Base-by-base conservation (phyloP, 2,888 invertebrate species). In the Andrena chrysosceles region DNA sequence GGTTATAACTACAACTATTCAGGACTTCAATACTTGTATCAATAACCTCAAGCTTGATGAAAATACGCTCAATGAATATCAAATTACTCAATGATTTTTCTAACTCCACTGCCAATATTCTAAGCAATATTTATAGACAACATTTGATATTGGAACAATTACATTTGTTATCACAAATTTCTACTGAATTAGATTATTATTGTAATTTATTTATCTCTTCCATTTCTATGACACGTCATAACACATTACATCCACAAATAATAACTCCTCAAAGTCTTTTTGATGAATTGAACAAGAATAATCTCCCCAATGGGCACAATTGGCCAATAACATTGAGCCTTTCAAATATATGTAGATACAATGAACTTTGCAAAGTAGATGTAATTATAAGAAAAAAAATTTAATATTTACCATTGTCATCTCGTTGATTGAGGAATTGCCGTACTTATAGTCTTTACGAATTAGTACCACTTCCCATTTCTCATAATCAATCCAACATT, bases 111-210 rank as follows among this genome's bases (percentile, higher is more conserved):
- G 7, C 56, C 10, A 71, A 52, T 31, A 13, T 26, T 5, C 20
- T 70, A 10, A 70, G 35, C 3, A 13, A 59, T 48, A 59, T 42
- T 23, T 13, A 4, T 26, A 54, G 2, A 7, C 54, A 29, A 64
- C 64, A 73, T 7, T 2, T 73, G 2, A 64, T 73, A 64, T 73
- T 29, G 10, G 64, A 73, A 56, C 64, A 73, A 13, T 3, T 66
- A 10, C 8, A 42, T 33, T 7, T 26, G 0, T 10, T 63, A 64
- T 10, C 63, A 26, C 63, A 63, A 23, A 26, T 63, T 26, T 13
- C 23, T 0, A 7, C 64, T 10, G 35, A 63, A 20, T 20, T 64
- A n/a, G 26, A 64, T 52, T 16, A 72, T 42, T 35, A 63, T n/a
- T 64, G n/a, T 3, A 54, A 72, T n/a, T 26, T 26, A 10, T 2